Evolutionary conservation across 2,888 invertebrate genomes (phyloP), one percentile per base, ranked within the genome.

Genomic region (Ectemnius continuus): DNA sequence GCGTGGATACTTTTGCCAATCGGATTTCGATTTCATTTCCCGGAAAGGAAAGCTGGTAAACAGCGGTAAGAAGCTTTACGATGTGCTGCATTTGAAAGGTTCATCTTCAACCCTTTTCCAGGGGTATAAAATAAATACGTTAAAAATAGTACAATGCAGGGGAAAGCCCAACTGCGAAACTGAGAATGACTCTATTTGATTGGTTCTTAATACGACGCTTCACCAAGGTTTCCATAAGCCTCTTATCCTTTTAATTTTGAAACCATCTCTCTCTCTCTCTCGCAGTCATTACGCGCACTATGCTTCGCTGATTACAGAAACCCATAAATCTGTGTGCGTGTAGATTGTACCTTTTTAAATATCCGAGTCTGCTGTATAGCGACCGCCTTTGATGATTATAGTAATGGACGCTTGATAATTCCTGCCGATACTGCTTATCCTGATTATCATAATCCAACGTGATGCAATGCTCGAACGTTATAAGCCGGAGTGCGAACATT

Each of bases 211-310:
- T 23, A 23, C 20, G 20, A 61, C 64, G 62, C 67, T 73, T 65
- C 73, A 80, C 75, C 79, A 78, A 71, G 78, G 79, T 83, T 80
- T 80, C 82, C 80, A 79, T 75, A 79, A 76, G 73, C 67, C 70
- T 81, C 36, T 11, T 78, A 78, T 82, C 78, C 79, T 70, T 73
- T 70, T 68, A 81, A 84, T 85, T 82, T 80, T 61, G 77, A 76
- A 65, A 77, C 76, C 81, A 85, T 85, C 82, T 78, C 85, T 85
- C 85, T 84, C 85, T 84, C 75, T 76, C 76, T 67, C 70, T 52
- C 28, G 57, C 70, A 57, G 81, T 82, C 82, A 84, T 83, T 69
- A 81, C 78, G 57, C 80, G 82, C 81, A 83, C 84, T 80, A 81
- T 84, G 79, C 78, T 74, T 3, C 73, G 81, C 80, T 81, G 83